Percentiles rank a stretch among this genome's conserved stretches.
These are phyloP conservation scores for Ectropis crepuscularia DNA, from an alignment of 2,888 invertebrate genomes.

Conservation along the genomic window DNA sequence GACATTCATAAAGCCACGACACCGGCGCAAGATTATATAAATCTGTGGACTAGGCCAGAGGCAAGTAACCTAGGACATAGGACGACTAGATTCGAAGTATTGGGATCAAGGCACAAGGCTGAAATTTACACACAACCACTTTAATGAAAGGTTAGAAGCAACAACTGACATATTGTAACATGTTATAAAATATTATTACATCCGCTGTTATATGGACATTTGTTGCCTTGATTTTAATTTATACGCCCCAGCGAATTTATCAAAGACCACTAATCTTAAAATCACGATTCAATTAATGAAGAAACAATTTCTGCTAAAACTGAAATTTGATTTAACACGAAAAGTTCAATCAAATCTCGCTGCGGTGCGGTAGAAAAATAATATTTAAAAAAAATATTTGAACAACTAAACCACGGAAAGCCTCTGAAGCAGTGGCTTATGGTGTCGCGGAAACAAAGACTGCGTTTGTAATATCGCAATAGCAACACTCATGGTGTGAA, in stretches of 20 bases:
- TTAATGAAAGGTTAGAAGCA: constrained; percentile 22
- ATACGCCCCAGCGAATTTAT: constrained; percentile 1
- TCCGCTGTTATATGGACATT: background rate
- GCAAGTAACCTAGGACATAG: constrained; percentile 41
- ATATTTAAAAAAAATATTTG: background rate
- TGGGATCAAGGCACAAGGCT: constrained; percentile 51
- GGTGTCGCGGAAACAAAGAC: constrained; percentile 37
- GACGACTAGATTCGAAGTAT: constrained; percentile 40
- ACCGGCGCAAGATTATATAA: constrained; percentile 5
- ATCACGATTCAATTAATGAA: background rate
- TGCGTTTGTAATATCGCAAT: constrained; percentile 33
- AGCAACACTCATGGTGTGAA: constrained; percentile 24
- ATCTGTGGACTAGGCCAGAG: constrained; percentile 19
- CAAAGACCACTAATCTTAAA: background rate
- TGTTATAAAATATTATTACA: constrained; percentile 18
- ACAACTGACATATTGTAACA: constrained; percentile 11
- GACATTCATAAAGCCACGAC: constrained; percentile 19
- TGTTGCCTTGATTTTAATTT: constrained; percentile 13
- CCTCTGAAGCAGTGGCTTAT: constrained; percentile 9
- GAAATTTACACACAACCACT: constrained; percentile 43
- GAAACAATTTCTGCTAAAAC: background rate
- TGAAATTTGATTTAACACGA: too few species aligned
- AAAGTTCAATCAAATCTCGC: too few species aligned
- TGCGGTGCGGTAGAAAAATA: too few species aligned
- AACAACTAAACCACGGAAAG: background rate